phyloP scores from a whole-genome alignment of 2,888 invertebrate species.

The Trypoxylon attenuatum region DNA sequence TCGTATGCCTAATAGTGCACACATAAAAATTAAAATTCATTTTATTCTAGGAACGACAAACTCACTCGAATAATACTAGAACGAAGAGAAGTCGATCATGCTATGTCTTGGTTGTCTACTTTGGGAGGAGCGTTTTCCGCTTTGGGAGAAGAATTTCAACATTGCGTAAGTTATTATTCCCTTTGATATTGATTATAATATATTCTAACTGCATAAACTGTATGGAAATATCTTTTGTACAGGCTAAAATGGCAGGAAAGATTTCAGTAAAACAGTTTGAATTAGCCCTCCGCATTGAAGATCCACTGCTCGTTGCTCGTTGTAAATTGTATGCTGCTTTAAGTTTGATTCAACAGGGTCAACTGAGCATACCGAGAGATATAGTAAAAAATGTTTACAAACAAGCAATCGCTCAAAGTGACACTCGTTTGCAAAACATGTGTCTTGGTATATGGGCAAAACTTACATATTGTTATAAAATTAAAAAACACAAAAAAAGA shows the following conservation, averaged over 20 bases:
- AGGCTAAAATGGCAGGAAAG: constrained; percentile 92
- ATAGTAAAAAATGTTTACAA: constrained; percentile 79
- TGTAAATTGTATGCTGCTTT: constrained; percentile 92
- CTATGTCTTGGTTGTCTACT: constrained; percentile 96
- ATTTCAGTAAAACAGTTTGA: constrained; percentile 90
- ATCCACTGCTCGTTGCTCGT: constrained; percentile 86
- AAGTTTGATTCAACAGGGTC: constrained; percentile 89
- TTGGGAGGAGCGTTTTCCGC: constrained; percentile 97
- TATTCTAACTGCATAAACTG: too few species aligned
- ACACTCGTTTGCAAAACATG: constrained; percentile 85
- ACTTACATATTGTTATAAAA: constrained; percentile 78
- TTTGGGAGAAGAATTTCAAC: constrained; percentile 89
- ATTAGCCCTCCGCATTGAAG: constrained; percentile 87
- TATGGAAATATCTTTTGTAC: constrained; percentile 60
- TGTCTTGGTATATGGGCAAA: constrained; percentile 92
- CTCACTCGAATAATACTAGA: constrained; percentile 77
- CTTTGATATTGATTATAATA: not conserved
- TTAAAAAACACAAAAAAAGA: constrained; percentile 39
- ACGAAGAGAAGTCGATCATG: constrained; percentile 85
- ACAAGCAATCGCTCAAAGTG: constrained; percentile 76
- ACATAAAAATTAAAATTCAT: not conserved
- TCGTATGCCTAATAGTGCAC: not conserved
- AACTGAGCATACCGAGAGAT: constrained; percentile 79
- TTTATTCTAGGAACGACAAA: constrained; percentile 76
- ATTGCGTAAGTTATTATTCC: constrained; percentile 80